A percentile compares a stretch with the other conserved stretches of the same genome.
Evolutionary conservation across 1,140 invertebrate genomes (phyloP).

Genomic region (Drosophila malerkotliana): DNA sequence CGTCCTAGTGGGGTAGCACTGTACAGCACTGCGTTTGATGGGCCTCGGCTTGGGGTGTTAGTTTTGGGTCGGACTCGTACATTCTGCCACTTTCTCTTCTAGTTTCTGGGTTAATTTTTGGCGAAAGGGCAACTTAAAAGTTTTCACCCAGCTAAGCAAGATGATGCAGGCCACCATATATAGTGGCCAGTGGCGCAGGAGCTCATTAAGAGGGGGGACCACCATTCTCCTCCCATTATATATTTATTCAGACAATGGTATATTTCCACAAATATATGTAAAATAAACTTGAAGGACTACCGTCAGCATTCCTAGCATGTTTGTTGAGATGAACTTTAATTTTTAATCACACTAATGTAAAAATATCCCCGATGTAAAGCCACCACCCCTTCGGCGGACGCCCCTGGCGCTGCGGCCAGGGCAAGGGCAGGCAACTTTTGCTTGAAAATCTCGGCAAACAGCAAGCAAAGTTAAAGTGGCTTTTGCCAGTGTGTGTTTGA

Average conservation of each 20-base stretch:
- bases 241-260: neutral
- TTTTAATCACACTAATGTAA: neutral
- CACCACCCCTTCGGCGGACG: neutral
- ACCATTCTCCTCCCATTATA: neutral
- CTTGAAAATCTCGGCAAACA: conserved; percentile 71
- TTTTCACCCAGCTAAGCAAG: conserved; percentile 60
- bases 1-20: conserved; percentile 17
- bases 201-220: neutral
- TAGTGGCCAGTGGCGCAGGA: neutral
- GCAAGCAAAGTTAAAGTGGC: conserved; percentile 69
- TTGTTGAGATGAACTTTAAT: neutral
- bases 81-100: conserved; percentile 46
- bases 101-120: conserved; percentile 63
- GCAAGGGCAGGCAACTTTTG: conserved; percentile 29
- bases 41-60: conserved; percentile 1
- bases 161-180: conserved; percentile 52
- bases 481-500: conserved; percentile 51
- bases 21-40: neutral
- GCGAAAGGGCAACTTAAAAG: conserved; percentile 59
- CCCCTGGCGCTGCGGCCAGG: conserved; percentile 1
- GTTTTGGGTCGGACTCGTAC: conserved; percentile 28
- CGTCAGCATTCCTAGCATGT: neutral
- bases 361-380: neutral
- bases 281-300: neutral
- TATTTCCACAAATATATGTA: neutral